These are phyloP conservation scores for Pristionchus arcanus DNA, from an alignment of 2,888 invertebrate species.

Conservation along the genomic window DNA sequence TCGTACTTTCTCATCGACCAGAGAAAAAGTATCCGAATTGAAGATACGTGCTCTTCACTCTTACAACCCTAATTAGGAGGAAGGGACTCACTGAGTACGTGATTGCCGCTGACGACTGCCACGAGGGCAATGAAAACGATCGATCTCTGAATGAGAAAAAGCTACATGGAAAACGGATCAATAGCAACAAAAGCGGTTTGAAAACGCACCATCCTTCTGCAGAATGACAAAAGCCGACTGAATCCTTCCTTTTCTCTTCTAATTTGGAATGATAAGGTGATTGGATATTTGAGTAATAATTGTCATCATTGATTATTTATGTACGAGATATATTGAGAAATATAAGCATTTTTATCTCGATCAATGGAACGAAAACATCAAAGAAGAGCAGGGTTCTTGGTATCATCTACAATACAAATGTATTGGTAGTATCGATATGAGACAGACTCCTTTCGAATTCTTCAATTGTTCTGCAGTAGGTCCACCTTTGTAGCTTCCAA, in stretches of 20 bases:
- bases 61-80: background rate
- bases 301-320: background rate
- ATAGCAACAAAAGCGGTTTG: background rate
- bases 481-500: background rate
- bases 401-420: background rate
- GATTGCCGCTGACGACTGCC: constrained; percentile 25
- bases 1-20: background rate
- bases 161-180: background rate
- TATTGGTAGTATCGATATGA: background rate
- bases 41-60: background rate
- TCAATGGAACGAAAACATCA: background rate
- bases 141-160: constrained; percentile 7
- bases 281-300: background rate
- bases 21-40: background rate
- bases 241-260: background rate
- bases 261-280: background rate
- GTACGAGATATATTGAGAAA: background rate
- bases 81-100: constrained; percentile 18
- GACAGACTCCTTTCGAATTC: background rate
- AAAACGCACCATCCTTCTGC: background rate
- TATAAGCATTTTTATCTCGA: background rate
- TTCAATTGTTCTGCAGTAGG: background rate
- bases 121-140: background rate
- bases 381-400: background rate
- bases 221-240: constrained; percentile 14